Evolutionary conservation across 2,888 invertebrate species (phyloP).

Genomic region (Neocrepidodera transversa): DNA sequence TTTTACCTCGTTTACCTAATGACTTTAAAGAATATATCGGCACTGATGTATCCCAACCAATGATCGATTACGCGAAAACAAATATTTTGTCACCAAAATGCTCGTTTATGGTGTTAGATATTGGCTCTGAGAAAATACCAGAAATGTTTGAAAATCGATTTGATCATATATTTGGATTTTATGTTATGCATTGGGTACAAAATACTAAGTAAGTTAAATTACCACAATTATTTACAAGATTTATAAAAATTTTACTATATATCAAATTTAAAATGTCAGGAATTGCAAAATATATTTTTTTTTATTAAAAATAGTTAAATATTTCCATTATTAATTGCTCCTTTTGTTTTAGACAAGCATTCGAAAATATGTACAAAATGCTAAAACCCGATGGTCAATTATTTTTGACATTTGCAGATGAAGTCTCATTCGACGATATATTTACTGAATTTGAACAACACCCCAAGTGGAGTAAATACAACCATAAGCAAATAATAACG

Average conservation of each 20-base stretch:
- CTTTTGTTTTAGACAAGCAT: constrained; percentile 65
- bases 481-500: constrained; percentile 24
- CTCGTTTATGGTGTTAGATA: constrained; percentile 21
- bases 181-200: constrained; percentile 31
- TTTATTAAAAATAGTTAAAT: too few relatives aligned
- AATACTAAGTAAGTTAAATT: constrained; percentile 25
- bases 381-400: constrained; percentile 73
- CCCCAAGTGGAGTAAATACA: constrained; percentile 30
- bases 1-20: constrained; percentile 23
- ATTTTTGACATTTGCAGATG: constrained; percentile 65
- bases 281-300: too few relatives aligned
- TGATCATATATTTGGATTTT: constrained; percentile 29
- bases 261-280: too few relatives aligned
- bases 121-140: constrained; percentile 9
- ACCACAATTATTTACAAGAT: too few relatives aligned
- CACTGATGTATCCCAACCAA: constrained; percentile 19
- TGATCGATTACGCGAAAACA: constrained; percentile 18
- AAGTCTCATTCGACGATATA: constrained; percentile 21
- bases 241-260: too few relatives aligned
- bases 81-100: neutral
- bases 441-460: constrained; percentile 20
- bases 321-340: too few relatives aligned
- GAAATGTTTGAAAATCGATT: constrained; percentile 22
- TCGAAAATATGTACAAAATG: constrained; percentile 70
- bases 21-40: constrained; percentile 28